Base-by-base conservation (phyloP, 2,888 invertebrate genomes). In the Pterostichus madidus region DNA sequence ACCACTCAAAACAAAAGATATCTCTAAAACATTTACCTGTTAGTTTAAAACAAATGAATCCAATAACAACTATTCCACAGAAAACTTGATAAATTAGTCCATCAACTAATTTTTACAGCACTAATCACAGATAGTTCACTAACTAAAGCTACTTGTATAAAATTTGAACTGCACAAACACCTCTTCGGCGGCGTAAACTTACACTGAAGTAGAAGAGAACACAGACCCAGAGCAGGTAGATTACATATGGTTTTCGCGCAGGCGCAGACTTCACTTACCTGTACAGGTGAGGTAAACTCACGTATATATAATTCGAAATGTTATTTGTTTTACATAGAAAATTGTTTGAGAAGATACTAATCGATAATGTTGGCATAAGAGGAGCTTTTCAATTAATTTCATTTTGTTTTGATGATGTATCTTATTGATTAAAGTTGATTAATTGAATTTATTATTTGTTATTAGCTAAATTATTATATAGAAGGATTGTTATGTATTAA, bases 181-280 rank as follows among this genome's bases (percentile, higher is more conserved):
- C 13, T 24, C 68, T 44, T 7, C 44, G 8, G 10, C 39, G 44
- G 44, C 31, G 35, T 39, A 56, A 76, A 76, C 53, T 52, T 32
- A 53, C 13, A 76, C 76, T 76, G 56, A 76, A 31, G 32, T 8
- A 52, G 15, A 76, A 10, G 35, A 53, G 53, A 76, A 32, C 24
- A 61, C 77, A 15, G 35, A 13, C 24, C 24, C 73, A 52, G 32
- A 6, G 0, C 78, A 78, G 78, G 78, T 78, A 78, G n/a, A 78
- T 59, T 78, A 77, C 35, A 77, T 24, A 73, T 24, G 31, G 11
- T 17, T 49, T 13, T 8, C n/a, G 24, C 78, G 59, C 78, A 78
- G n/a, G 78, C 78, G 59, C 35, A 61, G 17, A 17, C 4, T 5
- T 7, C 7, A 44, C 35, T 77, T 78, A 78, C 78, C 78, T 78